Conservation (phyloP, 2,113 vertebrate species). For the Sclerurus mexicanus region DNA sequence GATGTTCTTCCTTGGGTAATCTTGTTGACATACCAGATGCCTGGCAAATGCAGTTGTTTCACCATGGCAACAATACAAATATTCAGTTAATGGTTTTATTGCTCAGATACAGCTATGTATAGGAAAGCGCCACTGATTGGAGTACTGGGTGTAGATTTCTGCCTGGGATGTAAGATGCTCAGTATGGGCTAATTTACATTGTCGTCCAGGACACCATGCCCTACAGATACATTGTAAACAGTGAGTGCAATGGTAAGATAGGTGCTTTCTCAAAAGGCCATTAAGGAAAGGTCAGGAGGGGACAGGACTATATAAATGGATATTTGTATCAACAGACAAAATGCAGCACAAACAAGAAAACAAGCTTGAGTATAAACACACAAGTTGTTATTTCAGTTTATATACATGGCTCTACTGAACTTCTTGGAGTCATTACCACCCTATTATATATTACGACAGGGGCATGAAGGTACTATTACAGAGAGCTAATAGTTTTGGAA, state of each 20-base stretch:
- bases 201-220: fast-evolving
- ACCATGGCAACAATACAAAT: not conserved
- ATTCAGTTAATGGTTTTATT: not conserved
- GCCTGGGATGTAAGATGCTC: not conserved
- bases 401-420: not conserved
- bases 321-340: not conserved
- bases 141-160: not conserved
- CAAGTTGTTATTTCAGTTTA: not conserved
- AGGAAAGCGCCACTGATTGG: not conserved
- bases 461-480: not conserved
- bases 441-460: not conserved
- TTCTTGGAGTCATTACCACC: not conserved
- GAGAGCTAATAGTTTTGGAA: not conserved
- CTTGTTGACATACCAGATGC: not conserved
- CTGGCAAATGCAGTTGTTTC: not conserved
- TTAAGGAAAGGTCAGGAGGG: not conserved
- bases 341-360: not conserved
- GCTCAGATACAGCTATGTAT: not conserved
- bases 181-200: not conserved
- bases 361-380: not conserved
- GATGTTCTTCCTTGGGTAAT: not conserved
- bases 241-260: not conserved
- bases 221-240: not conserved
- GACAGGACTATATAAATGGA: not conserved
- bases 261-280: not conserved